Evolutionary conservation across 1,140 invertebrate species (phyloP).

Genomic region (Pachyrhynchus sulphureomaculatus): DNA sequence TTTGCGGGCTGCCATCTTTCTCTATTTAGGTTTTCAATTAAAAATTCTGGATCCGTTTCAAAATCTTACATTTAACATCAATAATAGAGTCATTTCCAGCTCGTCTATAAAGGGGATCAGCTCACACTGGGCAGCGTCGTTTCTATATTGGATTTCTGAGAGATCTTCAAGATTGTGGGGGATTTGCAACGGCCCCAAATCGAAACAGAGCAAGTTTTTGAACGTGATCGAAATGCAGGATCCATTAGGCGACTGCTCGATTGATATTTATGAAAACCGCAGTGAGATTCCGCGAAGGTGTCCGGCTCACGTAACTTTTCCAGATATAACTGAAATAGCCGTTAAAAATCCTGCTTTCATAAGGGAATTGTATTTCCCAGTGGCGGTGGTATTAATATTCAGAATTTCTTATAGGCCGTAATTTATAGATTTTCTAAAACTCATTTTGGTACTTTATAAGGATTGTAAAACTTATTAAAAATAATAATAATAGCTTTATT

Average conservation of each 20-base stretch:
- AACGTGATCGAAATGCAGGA: slow-evolving; percentile 49
- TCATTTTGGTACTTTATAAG: too few species aligned
- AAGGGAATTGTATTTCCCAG: slow-evolving; percentile 7
- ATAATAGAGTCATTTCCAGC: too few species aligned
- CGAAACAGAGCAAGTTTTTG: slow-evolving; percentile 52
- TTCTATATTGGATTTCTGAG: slow-evolving; percentile 51
- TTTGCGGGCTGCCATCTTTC: too few species aligned
- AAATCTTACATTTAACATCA: too few species aligned
- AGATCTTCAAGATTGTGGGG: slow-evolving; percentile 52
- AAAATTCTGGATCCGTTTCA: too few species aligned
- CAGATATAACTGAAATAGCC: slow-evolving; percentile 43
- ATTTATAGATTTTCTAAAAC: too few species aligned
- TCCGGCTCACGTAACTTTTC: slow-evolving; percentile 44
- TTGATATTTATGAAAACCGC: slow-evolving; percentile 53
- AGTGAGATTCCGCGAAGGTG: slow-evolving; percentile 44
- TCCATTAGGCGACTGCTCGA: slow-evolving; percentile 45
- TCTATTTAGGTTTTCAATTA: too few species aligned
- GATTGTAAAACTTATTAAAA: too few species aligned
- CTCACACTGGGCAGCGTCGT: slow-evolving; percentile 35
- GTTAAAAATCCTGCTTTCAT: slow-evolving; percentile 26
- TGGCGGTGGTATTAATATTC: too few species aligned
- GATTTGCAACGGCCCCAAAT: slow-evolving; percentile 51
- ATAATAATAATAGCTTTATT: too few species aligned
- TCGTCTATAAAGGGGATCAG: slow-evolving; percentile 33
- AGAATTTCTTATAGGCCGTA: too few species aligned